Evolutionary conservation across 1,140 invertebrate genomes (phyloP).

Genomic region (Ceratosolen solmsi): DNA sequence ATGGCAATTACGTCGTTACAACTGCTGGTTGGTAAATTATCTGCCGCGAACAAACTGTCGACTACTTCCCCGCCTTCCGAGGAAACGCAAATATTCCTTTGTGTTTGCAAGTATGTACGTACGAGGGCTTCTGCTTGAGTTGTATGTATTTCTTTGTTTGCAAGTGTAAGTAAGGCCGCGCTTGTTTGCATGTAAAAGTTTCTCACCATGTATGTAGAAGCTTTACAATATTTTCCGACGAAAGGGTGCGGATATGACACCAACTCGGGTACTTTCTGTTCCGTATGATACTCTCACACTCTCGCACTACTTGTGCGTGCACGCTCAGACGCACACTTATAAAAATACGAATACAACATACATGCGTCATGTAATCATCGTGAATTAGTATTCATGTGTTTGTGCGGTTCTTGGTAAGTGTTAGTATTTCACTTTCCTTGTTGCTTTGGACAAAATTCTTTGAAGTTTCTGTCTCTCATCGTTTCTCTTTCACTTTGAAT

Average conservation of each 20-base stretch:
- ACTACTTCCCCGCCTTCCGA: not conserved
- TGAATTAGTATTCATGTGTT: not conserved
- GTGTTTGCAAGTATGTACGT: not conserved
- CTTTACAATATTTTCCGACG: not conserved
- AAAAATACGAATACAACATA: not conserved
- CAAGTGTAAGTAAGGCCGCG: not conserved
- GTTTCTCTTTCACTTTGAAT: constrained; percentile 29
- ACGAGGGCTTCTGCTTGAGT: not conserved
- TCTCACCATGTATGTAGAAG: not conserved
- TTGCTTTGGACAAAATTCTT: constrained; percentile 23
- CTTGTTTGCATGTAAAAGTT: not conserved
- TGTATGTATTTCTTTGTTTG: not conserved
- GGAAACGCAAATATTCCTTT: not conserved
- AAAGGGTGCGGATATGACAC: not conserved
- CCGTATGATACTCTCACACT: not conserved
- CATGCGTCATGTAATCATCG: not conserved
- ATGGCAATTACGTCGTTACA: not conserved
- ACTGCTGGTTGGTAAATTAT: not conserved
- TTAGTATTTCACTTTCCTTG: not conserved
- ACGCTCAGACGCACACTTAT: not conserved
- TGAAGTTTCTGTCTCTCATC: not conserved
- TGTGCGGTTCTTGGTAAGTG: not conserved
- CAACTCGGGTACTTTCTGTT: no score
- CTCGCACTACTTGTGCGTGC: not conserved
- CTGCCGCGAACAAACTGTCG: not conserved